Evolutionary conservation across 2,888 invertebrate genomes (phyloP), one percentile per base, ranked within the genome.

Genomic region (Pristionchus exspectatus): DNA sequence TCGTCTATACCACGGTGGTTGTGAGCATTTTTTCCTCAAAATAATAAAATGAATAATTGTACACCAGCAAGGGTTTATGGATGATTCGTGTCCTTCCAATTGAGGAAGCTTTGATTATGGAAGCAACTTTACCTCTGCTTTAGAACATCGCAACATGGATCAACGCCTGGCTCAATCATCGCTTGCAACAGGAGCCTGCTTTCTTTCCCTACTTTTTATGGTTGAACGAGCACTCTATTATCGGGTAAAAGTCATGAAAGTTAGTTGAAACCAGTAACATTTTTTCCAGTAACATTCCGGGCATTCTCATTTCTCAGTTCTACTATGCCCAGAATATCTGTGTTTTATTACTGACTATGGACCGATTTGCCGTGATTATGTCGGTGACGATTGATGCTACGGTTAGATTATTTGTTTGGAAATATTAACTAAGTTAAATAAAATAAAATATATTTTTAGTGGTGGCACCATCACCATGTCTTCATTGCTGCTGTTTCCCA

Each of bases 241-340:
- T 77, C 44, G n/a, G 77, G 77, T 77, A 12, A 16, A n/a, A n/a
- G n/a, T n/a, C n/a, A n/a, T n/a, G n/a, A n/a, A n/a, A n/a, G n/a
- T n/a, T n/a, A n/a, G n/a, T n/a, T n/a, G n/a, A n/a, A n/a, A n/a
- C n/a, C n/a, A n/a, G n/a, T n/a, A n/a, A n/a, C 18, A n/a, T 44
- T n/a, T 72, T 30, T 21, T 18, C 33, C 77, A 77, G 77, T 24
- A n/a, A 77, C 50, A 77, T 77, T 77, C 24, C 24, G 18, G 50
- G n/a, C 18, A 44, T 77, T 44, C 77, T 77, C 44, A 50, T 77
- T 2, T 38, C 77, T 24, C 77, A 77, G n/a, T 77, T 77, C 44
- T 77, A 77, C n/a, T 77, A 77, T 77, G 77, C 38, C 1, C 77
- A 77, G 30, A 77, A 77, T 77, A 24, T 77, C 0, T 77, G 77